phyloP scores from a whole-genome alignment of 2,797 vertebrate species.

The Sebastiscus tertius region DNA sequence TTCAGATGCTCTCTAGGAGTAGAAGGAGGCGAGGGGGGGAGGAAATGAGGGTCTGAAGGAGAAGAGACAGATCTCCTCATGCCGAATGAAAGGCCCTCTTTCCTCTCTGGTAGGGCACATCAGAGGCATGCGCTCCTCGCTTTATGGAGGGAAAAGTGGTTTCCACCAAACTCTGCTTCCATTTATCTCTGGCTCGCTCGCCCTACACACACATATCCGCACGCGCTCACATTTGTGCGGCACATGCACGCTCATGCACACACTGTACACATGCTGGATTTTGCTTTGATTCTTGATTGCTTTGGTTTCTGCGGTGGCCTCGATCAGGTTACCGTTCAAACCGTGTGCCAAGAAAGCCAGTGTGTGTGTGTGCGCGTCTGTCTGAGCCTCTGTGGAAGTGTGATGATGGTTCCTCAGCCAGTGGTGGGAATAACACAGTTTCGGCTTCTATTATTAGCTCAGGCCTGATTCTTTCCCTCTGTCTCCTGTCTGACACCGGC shows the following conservation, averaged over 20 bases:
- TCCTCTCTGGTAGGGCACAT: conserved; percentile 64
- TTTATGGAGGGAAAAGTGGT: conserved; percentile 75
- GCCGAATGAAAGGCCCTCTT: conserved; percentile 70
- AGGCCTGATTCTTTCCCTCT: conserved; percentile 57
- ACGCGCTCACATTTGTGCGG: conserved; percentile 52
- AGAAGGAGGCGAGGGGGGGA: conserved; percentile 1
- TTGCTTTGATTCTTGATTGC: conserved; percentile 81
- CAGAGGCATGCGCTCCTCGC: conserved; percentile 59
- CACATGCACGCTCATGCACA: conserved; percentile 51
- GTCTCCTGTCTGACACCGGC: conserved; percentile 68
- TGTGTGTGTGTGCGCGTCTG: conserved; percentile 19
- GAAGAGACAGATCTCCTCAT: conserved; percentile 68
- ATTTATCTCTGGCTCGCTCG: conserved; percentile 68
- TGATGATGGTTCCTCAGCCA: conserved; percentile 63
- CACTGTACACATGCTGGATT: conserved; percentile 61
- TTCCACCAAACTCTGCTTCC: conserved; percentile 78
- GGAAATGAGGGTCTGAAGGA: conserved; percentile 45
- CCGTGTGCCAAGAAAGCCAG: conserved; percentile 49
- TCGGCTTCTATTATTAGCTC: conserved; percentile 78
- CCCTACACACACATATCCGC: conserved; percentile 18
- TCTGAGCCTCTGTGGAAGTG: conserved; percentile 36
- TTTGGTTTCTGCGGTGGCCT: conserved; percentile 73
- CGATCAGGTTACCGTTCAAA: conserved; percentile 77
- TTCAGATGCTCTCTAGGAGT: conserved; percentile 72
- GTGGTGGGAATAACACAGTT: conserved; percentile 75